Percentiles rank a stretch among this genome's conserved stretches.
Conservation (phyloP, 1,140 invertebrate species). For the Drosophila tani region DNA sequence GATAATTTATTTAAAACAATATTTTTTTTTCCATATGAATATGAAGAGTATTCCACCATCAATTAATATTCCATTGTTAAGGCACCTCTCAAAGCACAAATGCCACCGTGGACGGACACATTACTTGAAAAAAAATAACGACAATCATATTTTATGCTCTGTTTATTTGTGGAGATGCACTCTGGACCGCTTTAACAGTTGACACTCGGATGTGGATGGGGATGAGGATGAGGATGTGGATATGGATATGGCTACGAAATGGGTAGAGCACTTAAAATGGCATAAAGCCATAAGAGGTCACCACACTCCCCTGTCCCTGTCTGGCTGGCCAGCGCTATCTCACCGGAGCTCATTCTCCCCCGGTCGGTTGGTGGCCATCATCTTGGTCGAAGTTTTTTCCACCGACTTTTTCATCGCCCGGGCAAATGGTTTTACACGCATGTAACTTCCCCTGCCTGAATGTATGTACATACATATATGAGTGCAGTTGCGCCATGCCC, state of each 20-base stretch:
- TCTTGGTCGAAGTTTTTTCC: slow-evolving; percentile 42
- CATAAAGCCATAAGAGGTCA: slow-evolving; percentile 70
- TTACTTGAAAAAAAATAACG: slow-evolving; percentile 46
- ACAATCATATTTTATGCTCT: slow-evolving; percentile 76
- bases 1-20: slow-evolving; percentile 13
- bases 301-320: slow-evolving; percentile 6
- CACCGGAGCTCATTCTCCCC: slow-evolving; percentile 26
- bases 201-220: slow-evolving; percentile 55
- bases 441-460: slow-evolving; percentile 22
- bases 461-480: slow-evolving; percentile 32
- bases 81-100: slow-evolving; percentile 4
- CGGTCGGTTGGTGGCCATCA: slow-evolving; percentile 33
- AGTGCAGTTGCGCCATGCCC: slow-evolving; percentile 17
- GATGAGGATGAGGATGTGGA: slow-evolving; percentile 39
- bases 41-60: slow-evolving; percentile 19
- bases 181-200: slow-evolving; percentile 64
- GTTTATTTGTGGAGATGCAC: slow-evolving; percentile 62
- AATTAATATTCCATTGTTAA: slow-evolving; percentile 31
- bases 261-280: slow-evolving; percentile 73
- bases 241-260: slow-evolving; percentile 58
- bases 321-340: slow-evolving; percentile 17
- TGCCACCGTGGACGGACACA: background rate
- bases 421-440: slow-evolving; percentile 63
- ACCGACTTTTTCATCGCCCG: slow-evolving; percentile 33
- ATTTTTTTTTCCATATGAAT: slow-evolving; percentile 10